Percentiles rank a stretch among this genome's conserved stretches.
These are phyloP conservation scores for Isoperla grammatica DNA, from an alignment of 2,888 invertebrate genomes.

Conservation along the genomic window DNA sequence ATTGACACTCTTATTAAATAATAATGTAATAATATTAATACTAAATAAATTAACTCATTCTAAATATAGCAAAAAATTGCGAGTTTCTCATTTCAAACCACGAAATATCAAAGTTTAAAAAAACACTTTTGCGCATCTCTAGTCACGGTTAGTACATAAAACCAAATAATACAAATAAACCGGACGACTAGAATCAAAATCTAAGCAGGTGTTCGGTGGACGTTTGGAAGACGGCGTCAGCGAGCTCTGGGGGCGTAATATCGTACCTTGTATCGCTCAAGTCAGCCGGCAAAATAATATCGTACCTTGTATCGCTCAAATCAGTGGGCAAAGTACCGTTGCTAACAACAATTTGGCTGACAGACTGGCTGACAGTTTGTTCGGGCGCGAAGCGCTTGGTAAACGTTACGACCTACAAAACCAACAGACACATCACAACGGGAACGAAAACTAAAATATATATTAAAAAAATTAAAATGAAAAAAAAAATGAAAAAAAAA, in stretches of 20 bases:
- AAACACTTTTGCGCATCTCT: no score
- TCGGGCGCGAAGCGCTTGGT: conserved; percentile 6
- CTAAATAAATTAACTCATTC: conserved; percentile 5
- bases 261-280: conserved; percentile 10
- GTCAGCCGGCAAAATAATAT: neutral
- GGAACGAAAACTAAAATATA: neutral
- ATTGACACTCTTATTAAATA: conserved; percentile 4
- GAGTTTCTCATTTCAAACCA: neutral
- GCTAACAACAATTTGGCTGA: no score
- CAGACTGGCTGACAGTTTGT: neutral
- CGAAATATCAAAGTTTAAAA: no score
- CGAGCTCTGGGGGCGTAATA: neutral
- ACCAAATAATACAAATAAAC: no score
- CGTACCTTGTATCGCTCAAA: conserved; percentile 10
- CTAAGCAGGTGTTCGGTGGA: conserved; percentile 9
- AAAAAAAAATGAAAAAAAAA: no score
- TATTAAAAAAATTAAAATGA: neutral
- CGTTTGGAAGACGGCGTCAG: neutral
- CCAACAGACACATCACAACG: no score
- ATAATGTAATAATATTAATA: conserved; percentile 9
- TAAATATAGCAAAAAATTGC: conserved; percentile 14
- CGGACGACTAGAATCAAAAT: neutral
- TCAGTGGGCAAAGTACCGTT: conserved; percentile 6
- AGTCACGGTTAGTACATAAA: no score
- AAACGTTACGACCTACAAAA: conserved; percentile 12